Conservation (phyloP, 2,113 vertebrate genomes). For the Melanerpes formicivorus region DNA sequence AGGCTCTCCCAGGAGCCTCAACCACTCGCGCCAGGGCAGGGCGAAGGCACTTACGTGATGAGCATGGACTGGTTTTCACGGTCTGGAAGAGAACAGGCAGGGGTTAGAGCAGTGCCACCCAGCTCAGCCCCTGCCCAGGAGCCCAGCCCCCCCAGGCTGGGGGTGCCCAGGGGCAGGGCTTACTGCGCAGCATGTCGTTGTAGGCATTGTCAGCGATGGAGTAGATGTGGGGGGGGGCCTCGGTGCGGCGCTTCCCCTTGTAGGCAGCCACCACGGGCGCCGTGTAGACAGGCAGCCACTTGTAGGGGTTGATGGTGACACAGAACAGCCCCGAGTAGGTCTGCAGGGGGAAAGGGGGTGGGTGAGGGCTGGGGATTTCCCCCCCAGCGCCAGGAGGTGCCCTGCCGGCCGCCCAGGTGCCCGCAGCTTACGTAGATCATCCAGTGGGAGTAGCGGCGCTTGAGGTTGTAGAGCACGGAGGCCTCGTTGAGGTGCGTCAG, state of each 20-base stretch:
- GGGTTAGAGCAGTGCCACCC: not conserved
- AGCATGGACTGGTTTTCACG: slow-evolving; percentile 97
- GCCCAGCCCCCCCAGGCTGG: fast-evolving
- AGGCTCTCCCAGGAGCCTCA: not conserved
- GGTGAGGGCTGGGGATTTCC: not conserved
- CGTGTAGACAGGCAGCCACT: slow-evolving; percentile 93
- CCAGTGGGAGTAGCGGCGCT: slow-evolving; percentile 87
- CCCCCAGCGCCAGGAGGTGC: not conserved
- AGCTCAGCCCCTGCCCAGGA: fast-evolving
- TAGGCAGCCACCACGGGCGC: slow-evolving; percentile 86
- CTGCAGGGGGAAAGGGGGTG: slow-evolving; percentile 50
- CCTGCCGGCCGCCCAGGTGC: fast-evolving
- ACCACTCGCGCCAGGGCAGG: no score
- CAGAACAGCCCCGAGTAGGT: slow-evolving; percentile 96
- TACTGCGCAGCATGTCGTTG: slow-evolving; percentile 94
- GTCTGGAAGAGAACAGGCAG: slow-evolving; percentile 78
- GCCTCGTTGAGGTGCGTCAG: slow-evolving; percentile 94
- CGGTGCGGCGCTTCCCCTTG: slow-evolving; percentile 90
- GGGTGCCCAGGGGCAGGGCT: not conserved
- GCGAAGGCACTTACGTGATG: slow-evolving; percentile 88
- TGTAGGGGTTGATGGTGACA: slow-evolving; percentile 94
- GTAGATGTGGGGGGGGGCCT: slow-evolving; percentile 91
- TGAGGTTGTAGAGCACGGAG: slow-evolving; percentile 87
- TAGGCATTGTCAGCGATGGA: slow-evolving; percentile 91
- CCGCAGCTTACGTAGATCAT: slow-evolving; percentile 89